These are phyloP conservation scores for Chrysemys picta DNA, from an alignment of 2,113 vertebrate genomes.

Conservation along the genomic window DNA sequence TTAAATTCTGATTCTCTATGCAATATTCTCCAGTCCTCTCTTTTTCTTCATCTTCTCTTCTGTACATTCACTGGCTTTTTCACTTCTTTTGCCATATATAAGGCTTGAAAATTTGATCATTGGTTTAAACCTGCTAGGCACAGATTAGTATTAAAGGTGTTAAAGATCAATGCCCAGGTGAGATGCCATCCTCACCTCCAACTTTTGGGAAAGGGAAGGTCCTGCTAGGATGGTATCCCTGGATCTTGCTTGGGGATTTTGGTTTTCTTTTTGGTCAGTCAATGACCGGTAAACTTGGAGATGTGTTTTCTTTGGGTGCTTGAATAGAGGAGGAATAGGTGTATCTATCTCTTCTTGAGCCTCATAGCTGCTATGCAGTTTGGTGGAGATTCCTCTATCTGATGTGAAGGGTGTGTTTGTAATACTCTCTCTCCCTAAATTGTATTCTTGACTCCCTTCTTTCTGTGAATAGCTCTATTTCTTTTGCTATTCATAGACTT, in stretches of 20 bases:
- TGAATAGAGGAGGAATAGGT: neutral
- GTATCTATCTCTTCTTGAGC: neutral
- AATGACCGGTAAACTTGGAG: neutral
- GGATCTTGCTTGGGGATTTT: too few species aligned
- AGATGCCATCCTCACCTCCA: neutral
- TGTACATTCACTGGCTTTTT: neutral
- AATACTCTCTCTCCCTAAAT: neutral
- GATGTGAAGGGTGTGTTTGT: neutral
- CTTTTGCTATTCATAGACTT: accelerated
- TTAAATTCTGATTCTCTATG: neutral
- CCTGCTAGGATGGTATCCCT: neutral
- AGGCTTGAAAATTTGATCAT: neutral
- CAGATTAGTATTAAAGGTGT: neutral
- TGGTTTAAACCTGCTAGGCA: neutral
- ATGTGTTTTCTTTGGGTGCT: neutral
- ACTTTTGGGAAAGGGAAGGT: neutral
- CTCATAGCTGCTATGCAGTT: neutral
- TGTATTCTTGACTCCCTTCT: neutral
- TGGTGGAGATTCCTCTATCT: neutral
- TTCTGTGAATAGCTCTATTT: neutral
- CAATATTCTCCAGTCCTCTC: neutral
- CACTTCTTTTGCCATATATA: neutral
- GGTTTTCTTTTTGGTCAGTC: neutral
- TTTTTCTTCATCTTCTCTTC: neutral
- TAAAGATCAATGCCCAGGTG: neutral